Percentiles rank a stretch among this genome's conserved stretches.
phyloP scores from a whole-genome alignment of 2,113 vertebrate genomes.

The Melanostigma gelatinosum region DNA sequence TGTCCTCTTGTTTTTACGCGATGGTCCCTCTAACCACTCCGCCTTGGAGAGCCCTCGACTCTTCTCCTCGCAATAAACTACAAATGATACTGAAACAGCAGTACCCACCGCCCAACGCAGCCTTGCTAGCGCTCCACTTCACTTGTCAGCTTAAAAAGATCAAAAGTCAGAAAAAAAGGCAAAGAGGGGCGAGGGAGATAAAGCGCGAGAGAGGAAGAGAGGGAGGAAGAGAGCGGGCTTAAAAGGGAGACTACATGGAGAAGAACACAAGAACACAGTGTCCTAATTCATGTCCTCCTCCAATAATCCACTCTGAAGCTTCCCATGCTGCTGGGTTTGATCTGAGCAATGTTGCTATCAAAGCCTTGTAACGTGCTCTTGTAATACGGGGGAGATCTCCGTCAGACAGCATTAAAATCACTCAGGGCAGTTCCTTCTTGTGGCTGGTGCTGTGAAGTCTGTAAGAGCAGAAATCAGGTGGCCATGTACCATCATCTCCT shows the following conservation, averaged over 20 bases:
- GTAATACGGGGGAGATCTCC: conserved; percentile 50
- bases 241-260: conserved; percentile 55
- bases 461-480: neutral
- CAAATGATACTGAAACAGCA: conserved; percentile 28
- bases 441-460: conserved; percentile 8
- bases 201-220: neutral
- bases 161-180: conserved; percentile 41
- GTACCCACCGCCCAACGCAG: conserved; percentile 2
- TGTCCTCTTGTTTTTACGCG: neutral
- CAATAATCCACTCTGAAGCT: conserved; percentile 69
- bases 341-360: conserved; percentile 64
- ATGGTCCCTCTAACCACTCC: conserved; percentile 15
- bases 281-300: conserved; percentile 74
- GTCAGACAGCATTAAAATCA: conserved; percentile 51
- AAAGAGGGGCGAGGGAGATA: conserved; percentile 35
- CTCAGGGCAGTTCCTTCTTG: conserved; percentile 6
- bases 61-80: neutral
- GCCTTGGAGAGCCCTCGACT: conserved; percentile 18
- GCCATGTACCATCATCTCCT: neutral
- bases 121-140: conserved; percentile 19
- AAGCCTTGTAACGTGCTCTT: conserved; percentile 51
- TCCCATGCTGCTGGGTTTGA: conserved; percentile 69
- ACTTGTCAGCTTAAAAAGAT: conserved; percentile 59
- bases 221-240: conserved; percentile 23
- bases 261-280: conserved; percentile 66